Evolutionary conservation across 1,140 invertebrate genomes (phyloP).

Genomic region (Sycophaga agraensis): DNA sequence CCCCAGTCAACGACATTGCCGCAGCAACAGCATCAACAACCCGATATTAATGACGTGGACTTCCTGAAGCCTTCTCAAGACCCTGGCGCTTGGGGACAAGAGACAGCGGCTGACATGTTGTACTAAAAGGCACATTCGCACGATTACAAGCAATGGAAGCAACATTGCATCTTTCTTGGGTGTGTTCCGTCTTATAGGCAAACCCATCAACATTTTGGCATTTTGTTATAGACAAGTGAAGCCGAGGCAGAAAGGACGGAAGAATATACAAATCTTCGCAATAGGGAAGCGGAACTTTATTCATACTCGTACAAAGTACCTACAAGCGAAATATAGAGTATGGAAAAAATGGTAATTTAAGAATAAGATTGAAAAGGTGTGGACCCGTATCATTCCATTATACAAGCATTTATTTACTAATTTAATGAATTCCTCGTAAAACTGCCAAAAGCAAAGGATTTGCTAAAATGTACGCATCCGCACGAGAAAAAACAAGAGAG

Average conservation of each 20-base stretch:
- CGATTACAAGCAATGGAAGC: too few relatives aligned
- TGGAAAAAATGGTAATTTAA: too few relatives aligned
- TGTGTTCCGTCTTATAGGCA: too few relatives aligned
- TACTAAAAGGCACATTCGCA: conserved; percentile 41
- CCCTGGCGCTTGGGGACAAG: conserved; percentile 64
- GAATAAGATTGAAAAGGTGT: too few relatives aligned
- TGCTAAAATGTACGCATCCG: neutral
- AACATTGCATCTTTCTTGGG: too few relatives aligned
- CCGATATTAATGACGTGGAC: conserved; percentile 43
- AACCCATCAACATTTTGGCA: too few relatives aligned
- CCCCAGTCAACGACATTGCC: conserved; percentile 32
- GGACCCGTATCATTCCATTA: conserved; percentile 28
- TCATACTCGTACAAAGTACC: too few relatives aligned
- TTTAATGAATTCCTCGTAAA: conserved; percentile 25
- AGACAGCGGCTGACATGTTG: conserved; percentile 66
- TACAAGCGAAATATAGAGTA: too few relatives aligned
- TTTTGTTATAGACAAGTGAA: too few relatives aligned
- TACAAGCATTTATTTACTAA: conserved; percentile 27
- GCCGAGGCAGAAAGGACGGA: too few relatives aligned
- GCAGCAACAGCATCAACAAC: conserved; percentile 6
- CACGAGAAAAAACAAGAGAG: neutral
- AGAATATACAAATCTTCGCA: too few relatives aligned
- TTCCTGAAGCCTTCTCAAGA: conserved; percentile 64
- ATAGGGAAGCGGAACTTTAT: too few relatives aligned
- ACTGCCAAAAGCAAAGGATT: conserved; percentile 29